phyloP scores from a whole-genome alignment of 2,888 invertebrate species.

The Ceramica pisi region DNA sequence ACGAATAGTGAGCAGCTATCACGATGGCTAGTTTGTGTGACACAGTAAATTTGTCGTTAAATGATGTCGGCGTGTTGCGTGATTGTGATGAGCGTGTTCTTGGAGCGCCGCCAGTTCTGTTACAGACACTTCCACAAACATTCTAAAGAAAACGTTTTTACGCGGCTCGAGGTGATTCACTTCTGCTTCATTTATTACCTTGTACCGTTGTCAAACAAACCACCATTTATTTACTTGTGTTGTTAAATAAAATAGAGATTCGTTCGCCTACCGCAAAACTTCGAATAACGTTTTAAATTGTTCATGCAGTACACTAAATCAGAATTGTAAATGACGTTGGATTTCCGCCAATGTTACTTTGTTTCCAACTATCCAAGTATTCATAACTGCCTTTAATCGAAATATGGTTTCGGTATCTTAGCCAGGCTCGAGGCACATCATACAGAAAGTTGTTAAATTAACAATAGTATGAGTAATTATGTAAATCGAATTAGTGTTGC shows the following conservation, averaged over 20 bases:
- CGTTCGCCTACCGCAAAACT: conserved; percentile 67
- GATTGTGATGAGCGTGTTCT: conserved; percentile 81
- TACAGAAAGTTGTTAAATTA: conserved; percentile 37
- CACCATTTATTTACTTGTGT: conserved; percentile 67
- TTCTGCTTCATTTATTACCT: conserved; percentile 72
- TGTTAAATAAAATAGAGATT: conserved; percentile 64
- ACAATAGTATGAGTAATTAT: conserved; percentile 37
- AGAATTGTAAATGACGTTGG: conserved; percentile 86
- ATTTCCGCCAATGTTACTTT: conserved; percentile 86
- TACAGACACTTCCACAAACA: conserved; percentile 76
- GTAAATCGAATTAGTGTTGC: conserved; percentile 59
- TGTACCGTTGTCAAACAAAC: conserved; percentile 73
- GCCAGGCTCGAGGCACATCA: conserved; percentile 54
- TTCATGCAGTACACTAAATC: conserved; percentile 82
- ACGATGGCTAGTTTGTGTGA: conserved; percentile 72
- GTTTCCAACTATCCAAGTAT: conserved; percentile 80
- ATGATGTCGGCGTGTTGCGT: conserved; percentile 82
- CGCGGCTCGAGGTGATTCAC: conserved; percentile 72
- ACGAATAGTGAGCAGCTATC: conserved; percentile 70
- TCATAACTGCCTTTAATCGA: conserved; percentile 79
- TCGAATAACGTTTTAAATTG: conserved; percentile 78
- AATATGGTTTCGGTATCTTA: conserved; percentile 74
- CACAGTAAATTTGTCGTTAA: conserved; percentile 82
- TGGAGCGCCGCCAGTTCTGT: conserved; percentile 81
- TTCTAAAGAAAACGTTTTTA: conserved; percentile 77